Base-by-base conservation (phyloP, 2,113 vertebrate species). In the Sander lucioperca region DNA sequence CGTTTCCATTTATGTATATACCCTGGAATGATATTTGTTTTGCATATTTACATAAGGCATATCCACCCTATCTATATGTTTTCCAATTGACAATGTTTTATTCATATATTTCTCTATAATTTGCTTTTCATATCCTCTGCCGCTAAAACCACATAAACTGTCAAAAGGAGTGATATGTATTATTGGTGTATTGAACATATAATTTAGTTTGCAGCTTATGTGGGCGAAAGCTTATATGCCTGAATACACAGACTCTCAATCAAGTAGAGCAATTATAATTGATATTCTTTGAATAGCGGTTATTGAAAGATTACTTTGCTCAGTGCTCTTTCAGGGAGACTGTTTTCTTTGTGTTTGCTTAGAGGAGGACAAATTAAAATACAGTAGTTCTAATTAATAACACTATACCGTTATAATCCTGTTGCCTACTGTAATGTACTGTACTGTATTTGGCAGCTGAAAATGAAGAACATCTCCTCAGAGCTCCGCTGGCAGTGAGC, bases 21-120 rank as follows among this genome's bases (percentile, higher is more conserved):
- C 82, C 91, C 83, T 77, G 67, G 76, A 91, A 94, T 92, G 75
- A 88, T 94, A 92, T 93, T 94, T 92, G 91, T 93, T 94, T 92
- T 82, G 92, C 92, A 92, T 94, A 93, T 94, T 93, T 93, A 93
- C 91, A 93, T 92, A 93, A 90, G 90, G 90, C 76, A 86, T 84
- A 93, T 85, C 89, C 76, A 82, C 54, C 69, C 83, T 91, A 90
- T 94, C 89, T 93, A 93, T 94, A 93, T 89, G 91, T 94, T 94
- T 92, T 88, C 83, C 86, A 92, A 90, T 93, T 91, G 86, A 85
- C 75, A 84, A 94, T 94, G 93, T 93, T 94, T 94, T 94, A 94
- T 94, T 94, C 92, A 94, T 94, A 82, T 67, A 72, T 86, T 91
- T 87, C 89, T 87, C 79, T 69, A 83, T 89, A 80, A 86, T 84